Evolutionary conservation across 2,888 invertebrate genomes (phyloP), one percentile per base, ranked within the genome.

Genomic region (Philereme transversata): DNA sequence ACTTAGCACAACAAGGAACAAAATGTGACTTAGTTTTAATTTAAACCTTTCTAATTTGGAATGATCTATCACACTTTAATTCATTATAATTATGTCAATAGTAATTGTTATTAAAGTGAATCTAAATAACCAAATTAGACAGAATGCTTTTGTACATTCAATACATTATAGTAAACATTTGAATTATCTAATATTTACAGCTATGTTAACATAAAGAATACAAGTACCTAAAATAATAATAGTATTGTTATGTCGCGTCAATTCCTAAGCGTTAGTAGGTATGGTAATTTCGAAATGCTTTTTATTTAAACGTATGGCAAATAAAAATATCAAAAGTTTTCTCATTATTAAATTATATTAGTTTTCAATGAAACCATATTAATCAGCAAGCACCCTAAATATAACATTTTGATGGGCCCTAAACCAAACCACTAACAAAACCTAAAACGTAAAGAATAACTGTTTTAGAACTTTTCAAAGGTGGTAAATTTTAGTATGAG

Each of bases 1-100:
- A 58, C 62, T 61, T 66, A 66, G 36, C 60, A 61, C 46, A 64
- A 52, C n/a, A 65, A 59, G 62, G 60, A 67, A 65, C 63, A 64
- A 48, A 62, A 53, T 51, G 60, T 67, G 64, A 67, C 60, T 65
- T 57, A 62, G 59, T 59, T 51, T 33, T 45, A 57, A 59, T 57
- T 54, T 41, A 56, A 38, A 58, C 61, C 55, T 11, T 57, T 48
- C 56, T 63, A 60, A 66, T 64, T 59, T 70, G 70, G 68, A 70
- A 70, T 68, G 68, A 60, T 59, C 56, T 45, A 58, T 59, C 60
- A 63, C 48, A 62, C 61, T 41, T 47, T 35, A 45, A 44, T 11
- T 43, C 8, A 47, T 22, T 22, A 40, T 50, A 45, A 1, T 50
- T 10, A 54, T 40, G 49, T 55, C 41, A 51, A 48, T 45, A 58